Conservation (phyloP, 2,113 vertebrate species). For the Orycteropus afer region DNA sequence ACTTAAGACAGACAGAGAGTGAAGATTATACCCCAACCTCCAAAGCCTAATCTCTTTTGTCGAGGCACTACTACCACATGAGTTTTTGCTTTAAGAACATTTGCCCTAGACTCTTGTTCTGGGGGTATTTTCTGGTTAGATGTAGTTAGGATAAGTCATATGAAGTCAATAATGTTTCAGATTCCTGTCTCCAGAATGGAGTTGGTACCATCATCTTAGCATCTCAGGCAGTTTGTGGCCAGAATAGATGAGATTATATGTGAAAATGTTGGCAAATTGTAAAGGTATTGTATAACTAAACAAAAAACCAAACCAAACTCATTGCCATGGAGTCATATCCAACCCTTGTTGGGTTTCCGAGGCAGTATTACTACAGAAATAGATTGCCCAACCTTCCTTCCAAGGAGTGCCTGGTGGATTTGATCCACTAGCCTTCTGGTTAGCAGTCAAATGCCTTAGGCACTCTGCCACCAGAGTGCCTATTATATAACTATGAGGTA, state of each 20-base stretch:
- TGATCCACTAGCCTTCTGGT: no score
- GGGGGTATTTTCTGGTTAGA: not conserved
- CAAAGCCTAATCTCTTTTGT: not conserved
- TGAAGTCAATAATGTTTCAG: not conserved
- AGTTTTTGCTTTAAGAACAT: not conserved
- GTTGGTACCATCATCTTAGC: not conserved
- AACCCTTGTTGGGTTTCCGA: no score
- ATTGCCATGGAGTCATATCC: no score
- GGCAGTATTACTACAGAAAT: no score
- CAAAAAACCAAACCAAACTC: no score
- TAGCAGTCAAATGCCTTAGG: no score
- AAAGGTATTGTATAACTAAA: not conserved
- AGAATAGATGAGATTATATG: not conserved
- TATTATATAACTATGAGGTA: not conserved
- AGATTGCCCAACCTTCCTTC: no score
- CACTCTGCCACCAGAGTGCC: no score
- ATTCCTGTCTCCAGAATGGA: not conserved
- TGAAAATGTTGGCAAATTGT: not conserved
- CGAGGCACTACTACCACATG: not conserved
- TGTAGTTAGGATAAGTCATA: not conserved
- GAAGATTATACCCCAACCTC: not conserved
- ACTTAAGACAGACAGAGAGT: not conserved
- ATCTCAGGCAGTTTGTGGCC: not conserved
- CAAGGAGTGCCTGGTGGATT: no score
- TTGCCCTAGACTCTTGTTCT: not conserved